phyloP scores from a whole-genome alignment of 2,888 invertebrate species.

The Anoncus sp. region DNA sequence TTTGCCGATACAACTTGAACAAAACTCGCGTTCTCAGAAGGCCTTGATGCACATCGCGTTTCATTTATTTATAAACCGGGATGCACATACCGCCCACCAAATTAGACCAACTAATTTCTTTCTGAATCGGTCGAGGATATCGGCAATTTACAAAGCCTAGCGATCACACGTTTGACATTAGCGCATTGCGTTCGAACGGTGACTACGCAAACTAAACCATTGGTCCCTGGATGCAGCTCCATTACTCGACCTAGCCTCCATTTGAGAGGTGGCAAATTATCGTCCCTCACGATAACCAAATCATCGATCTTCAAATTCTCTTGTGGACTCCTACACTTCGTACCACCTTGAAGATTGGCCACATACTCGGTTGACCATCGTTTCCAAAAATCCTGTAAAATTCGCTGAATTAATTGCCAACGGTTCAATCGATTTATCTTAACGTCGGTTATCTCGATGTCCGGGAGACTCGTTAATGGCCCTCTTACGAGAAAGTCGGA shows the following conservation, averaged over 20 bases:
- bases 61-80: no score
- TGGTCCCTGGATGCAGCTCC: slow-evolving; percentile 37
- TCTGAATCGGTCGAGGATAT: background rate
- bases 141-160: slow-evolving; percentile 7
- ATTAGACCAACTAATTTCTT: slow-evolving; percentile 19
- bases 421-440: slow-evolving; percentile 62
- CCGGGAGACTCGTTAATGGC: no score
- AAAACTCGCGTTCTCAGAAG: no score
- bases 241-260: slow-evolving; percentile 47
- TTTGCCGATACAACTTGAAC: no score
- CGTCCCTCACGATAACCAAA: no score
- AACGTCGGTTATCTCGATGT: slow-evolving; percentile 59
- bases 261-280: slow-evolving; percentile 33
- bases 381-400: slow-evolving; percentile 68
- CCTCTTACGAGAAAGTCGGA: no score
- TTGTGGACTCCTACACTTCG: slow-evolving; percentile 63
- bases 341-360: slow-evolving; percentile 62
- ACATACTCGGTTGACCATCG: slow-evolving; percentile 67
- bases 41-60: no score
- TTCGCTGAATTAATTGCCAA: slow-evolving; percentile 68
- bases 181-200: background rate
- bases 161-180: background rate
- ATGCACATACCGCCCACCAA: slow-evolving; percentile 28
- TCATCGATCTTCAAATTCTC: slow-evolving; percentile 22
- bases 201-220: slow-evolving; percentile 9